These are phyloP conservation scores for Microtus pennsylvanicus DNA, from an alignment of 2,113 vertebrate genomes.

Conservation along the genomic window DNA sequence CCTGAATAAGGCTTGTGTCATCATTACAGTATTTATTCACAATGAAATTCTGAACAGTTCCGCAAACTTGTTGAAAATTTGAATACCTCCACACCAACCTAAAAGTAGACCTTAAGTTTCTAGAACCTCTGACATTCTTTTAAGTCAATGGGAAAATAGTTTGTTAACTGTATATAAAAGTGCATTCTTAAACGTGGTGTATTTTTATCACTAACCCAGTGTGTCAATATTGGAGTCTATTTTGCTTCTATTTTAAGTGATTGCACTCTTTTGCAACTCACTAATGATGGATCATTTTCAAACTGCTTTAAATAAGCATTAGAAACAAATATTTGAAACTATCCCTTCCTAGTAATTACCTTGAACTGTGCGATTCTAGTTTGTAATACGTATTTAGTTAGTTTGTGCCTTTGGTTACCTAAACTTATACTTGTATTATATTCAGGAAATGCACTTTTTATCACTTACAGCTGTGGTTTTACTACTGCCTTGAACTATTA, in stretches of 20 bases:
- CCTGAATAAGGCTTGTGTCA: constrained; percentile 58
- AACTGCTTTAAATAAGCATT: constrained; percentile 88
- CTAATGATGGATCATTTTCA: constrained; percentile 84
- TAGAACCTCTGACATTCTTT: constrained; percentile 86
- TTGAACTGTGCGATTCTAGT: constrained; percentile 90
- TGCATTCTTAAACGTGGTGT: constrained; percentile 86
- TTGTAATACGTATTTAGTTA: constrained; percentile 90
- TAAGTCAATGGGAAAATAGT: constrained; percentile 84
- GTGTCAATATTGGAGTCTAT: constrained; percentile 87
- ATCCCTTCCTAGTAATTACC: constrained; percentile 84
- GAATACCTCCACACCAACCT: constrained; percentile 89
- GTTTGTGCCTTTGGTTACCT: constrained; percentile 90
- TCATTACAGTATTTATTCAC: constrained; percentile 58
- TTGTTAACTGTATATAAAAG: constrained; percentile 87
- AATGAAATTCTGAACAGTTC: constrained; percentile 75
- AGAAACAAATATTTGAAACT: constrained; percentile 85
- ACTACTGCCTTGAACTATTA: constrained; percentile 88
- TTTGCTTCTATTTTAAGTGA: constrained; percentile 88
- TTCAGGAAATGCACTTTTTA: constrained; percentile 90
- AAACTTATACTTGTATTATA: constrained; percentile 89
- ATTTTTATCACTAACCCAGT: constrained; percentile 87
- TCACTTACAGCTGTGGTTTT: constrained; percentile 86
- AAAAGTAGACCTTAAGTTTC: constrained; percentile 86
- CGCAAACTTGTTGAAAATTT: constrained; percentile 83
- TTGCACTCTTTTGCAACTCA: constrained; percentile 86